A percentile compares a stretch with the other conserved stretches of the same genome.
phyloP scores from a whole-genome alignment of 2,888 invertebrate species.

The Agrilus biguttatus region DNA sequence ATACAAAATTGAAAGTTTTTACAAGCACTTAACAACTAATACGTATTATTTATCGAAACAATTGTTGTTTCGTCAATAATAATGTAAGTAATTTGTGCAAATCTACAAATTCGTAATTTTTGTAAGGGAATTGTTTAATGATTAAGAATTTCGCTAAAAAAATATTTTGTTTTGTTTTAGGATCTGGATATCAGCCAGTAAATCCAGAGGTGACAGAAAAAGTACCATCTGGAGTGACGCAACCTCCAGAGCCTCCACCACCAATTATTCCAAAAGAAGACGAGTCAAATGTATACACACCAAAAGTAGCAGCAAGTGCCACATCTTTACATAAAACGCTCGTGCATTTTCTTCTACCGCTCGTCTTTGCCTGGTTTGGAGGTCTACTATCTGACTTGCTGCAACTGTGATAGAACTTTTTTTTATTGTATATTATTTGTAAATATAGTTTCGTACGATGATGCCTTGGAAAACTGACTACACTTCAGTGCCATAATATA shows the following conservation, averaged over 20 bases:
- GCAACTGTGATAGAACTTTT: constrained; percentile 45
- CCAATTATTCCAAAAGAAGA: constrained; percentile 2
- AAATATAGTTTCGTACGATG: constrained; percentile 4
- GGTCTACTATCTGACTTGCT: constrained; percentile 62
- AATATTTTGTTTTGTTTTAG: too few species aligned
- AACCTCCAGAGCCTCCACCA: constrained; percentile 5
- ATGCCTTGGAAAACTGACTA: background rate
- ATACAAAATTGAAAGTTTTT: too few species aligned
- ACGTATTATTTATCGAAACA: too few species aligned
- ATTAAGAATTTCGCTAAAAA: too few species aligned
- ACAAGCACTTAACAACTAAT: too few species aligned
- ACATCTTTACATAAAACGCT: constrained; percentile 47
- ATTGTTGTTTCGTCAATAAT: too few species aligned
- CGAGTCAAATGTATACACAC: constrained; percentile 10
- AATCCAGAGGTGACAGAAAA: constrained; percentile 2
- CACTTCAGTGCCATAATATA: too few species aligned
- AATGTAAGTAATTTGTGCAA: too few species aligned
- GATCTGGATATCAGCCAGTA: too few species aligned
- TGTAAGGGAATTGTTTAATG: too few species aligned
- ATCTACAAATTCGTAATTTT: too few species aligned
- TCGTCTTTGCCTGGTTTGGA: constrained; percentile 76
- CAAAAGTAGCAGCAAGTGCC: constrained; percentile 29
- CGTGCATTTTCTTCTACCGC: constrained; percentile 62
- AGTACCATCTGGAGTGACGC: constrained; percentile 4
- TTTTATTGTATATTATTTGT: constrained; percentile 13